These are phyloP conservation scores for Stenurella melanura DNA, from an alignment of 2,888 invertebrate genomes.

Conservation along the genomic window DNA sequence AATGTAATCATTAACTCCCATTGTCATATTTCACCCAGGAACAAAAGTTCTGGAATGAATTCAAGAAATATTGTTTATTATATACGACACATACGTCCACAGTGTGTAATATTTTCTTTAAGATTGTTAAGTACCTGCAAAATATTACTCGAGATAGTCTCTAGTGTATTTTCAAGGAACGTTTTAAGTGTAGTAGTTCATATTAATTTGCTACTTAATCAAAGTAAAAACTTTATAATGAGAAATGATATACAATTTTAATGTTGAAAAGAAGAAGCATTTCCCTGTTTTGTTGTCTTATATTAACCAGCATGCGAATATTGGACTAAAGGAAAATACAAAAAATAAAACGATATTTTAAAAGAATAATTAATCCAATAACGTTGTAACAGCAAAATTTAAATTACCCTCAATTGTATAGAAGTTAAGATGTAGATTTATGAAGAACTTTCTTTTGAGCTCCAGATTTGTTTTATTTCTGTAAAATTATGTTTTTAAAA, in stretches of 20 bases:
- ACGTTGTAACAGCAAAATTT: conserved; percentile 34
- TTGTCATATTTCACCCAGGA: neutral
- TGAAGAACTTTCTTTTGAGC: conserved; percentile 19
- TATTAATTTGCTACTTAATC: conserved; percentile 7
- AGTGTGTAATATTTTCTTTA: neutral
- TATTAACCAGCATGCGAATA: conserved; percentile 7
- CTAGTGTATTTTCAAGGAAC: neutral
- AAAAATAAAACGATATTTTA: conserved; percentile 32
- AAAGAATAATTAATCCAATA: conserved; percentile 42
- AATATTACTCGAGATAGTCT: neutral
- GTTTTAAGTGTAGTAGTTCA: neutral
- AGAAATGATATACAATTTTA: neutral
- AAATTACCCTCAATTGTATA: conserved; percentile 27
- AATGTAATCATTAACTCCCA: neutral
- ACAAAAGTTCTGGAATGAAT: neutral
- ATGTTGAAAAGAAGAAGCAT: neutral
- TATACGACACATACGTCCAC: neutral
- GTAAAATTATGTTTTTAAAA: conserved; percentile 16
- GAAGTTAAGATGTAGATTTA: conserved; percentile 27
- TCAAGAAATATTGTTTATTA: neutral
- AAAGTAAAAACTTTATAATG: neutral
- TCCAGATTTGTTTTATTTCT: conserved; percentile 20
- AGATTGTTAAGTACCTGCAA: neutral
- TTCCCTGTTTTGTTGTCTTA: neutral
- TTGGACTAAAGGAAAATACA: neutral